These are phyloP conservation scores for Tautogolabrus adspersus DNA, from an alignment of 2,113 vertebrate species.

Conservation along the genomic window DNA sequence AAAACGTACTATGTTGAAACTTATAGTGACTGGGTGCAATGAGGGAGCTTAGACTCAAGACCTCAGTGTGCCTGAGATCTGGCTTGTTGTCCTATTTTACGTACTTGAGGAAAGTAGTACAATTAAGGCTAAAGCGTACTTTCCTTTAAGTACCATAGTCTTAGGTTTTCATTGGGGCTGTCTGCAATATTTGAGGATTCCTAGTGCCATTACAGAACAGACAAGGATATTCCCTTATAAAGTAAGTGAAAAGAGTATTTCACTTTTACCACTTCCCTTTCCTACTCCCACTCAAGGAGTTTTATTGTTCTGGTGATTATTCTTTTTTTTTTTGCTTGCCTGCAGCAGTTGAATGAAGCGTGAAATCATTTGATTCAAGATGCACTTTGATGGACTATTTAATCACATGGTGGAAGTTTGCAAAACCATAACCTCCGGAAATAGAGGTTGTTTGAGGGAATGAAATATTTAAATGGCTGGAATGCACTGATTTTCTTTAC, in stretches of 20 bases:
- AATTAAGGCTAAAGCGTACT: neutral
- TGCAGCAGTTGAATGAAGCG: conserved; percentile 42
- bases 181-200: conserved; percentile 6
- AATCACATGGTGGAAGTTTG: conserved; percentile 44
- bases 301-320: conserved; percentile 50
- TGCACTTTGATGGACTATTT: conserved; percentile 42
- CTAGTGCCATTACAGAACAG: conserved; percentile 11
- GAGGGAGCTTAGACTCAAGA: neutral
- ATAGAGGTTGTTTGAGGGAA: conserved; percentile 31
- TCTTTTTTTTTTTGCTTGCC: conserved; percentile 27
- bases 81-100: neutral
- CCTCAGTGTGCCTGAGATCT: neutral
- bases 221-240: conserved; percentile 29
- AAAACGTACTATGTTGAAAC: neutral
- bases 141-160: neutral
- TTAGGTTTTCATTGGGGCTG: conserved; percentile 13
- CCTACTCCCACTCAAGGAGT: conserved; percentile 31
- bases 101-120: no score
- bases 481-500: conserved; percentile 1
- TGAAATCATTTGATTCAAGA: conserved; percentile 54
- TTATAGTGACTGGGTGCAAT: neutral
- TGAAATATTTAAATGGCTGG: conserved; percentile 21
- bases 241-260: conserved; percentile 38
- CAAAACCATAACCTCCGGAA: conserved; percentile 27
- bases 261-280: conserved; percentile 45